Evolutionary conservation across 2,888 invertebrate genomes (phyloP), one percentile per base, ranked within the genome.

Genomic region (Drosophila quasianomalipes): DNA sequence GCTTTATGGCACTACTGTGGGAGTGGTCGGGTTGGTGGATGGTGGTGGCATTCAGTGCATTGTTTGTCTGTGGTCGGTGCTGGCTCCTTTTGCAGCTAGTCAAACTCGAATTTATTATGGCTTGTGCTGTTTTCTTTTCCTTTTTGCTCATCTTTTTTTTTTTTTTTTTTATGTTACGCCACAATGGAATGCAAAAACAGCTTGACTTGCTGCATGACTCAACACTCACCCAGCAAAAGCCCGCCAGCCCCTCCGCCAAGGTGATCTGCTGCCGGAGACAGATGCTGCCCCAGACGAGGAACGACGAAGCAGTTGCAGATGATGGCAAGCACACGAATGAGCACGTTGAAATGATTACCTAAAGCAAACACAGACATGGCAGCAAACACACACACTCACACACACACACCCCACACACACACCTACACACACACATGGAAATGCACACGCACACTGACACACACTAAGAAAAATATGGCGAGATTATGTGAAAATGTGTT

Each of bases 281-380:
- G 71, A 70, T 58, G 69, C 55, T 55, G 37, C 69, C 62, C 69
- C 63, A 49, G 66, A 53, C 65, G 66, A 22, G 19, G 19, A 57
- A 53, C 57, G 44, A 44, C 28, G 55, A 59, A 14, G 66, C 26
- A 31, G 41, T 31, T 58, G 77, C 26, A 49, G 30, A 35, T 33
- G 57, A 33, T 10, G 51, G 33, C 9, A 35, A 54, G 55, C 59
- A 58, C 65, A 66, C 66, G 79, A 72, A 81, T 72, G 65, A 75
- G 83, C 82, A 82, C 81, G 84, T 76, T 84, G 79, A 83, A 90
- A 90, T 90, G 85, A 86, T 86, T 86, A 89, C 85, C 85, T 76
- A 86, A 90, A 90, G 85, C 85, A 86, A 86, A 85, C 90, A 90
- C 84, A 85, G 85, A 85, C 85, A 83, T 79, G 79, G 66, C 73